phyloP scores from a whole-genome alignment of 2,113 vertebrate genomes.

The Montifringilla adamsi region DNA sequence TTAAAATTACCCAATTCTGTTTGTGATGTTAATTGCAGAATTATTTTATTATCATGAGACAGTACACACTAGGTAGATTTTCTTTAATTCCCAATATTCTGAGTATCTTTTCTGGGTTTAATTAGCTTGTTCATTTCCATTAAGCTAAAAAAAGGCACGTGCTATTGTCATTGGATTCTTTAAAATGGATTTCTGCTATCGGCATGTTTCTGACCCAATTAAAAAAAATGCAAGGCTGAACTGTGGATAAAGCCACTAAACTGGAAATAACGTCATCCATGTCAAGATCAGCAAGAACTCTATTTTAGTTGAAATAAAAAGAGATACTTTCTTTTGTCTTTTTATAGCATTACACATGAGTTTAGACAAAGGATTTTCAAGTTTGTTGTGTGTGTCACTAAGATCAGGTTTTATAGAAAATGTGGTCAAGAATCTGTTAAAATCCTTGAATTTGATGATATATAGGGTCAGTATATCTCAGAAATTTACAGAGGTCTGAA shows the following conservation, averaged over 20 bases:
- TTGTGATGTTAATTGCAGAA: neutral
- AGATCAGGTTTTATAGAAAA: neutral
- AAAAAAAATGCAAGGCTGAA: slow-evolving; percentile 26
- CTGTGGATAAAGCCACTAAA: slow-evolving; percentile 45
- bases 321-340: neutral
- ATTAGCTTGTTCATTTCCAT: slow-evolving; percentile 49
- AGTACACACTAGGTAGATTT: neutral
- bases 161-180: slow-evolving; percentile 49
- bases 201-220: slow-evolving; percentile 68
- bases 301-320: neutral
- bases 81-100: slow-evolving; percentile 26
- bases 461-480: neutral
- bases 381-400: neutral
- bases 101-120: slow-evolving; percentile 11
- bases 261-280: slow-evolving; percentile 42
- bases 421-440: neutral
- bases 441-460: neutral
- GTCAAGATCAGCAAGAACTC: neutral
- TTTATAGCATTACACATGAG: neutral
- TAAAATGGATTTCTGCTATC: slow-evolving; percentile 68
- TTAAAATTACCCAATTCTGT: neutral
- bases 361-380: neutral
- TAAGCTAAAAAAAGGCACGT: slow-evolving; percentile 37
- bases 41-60: neutral
- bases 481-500: neutral